phyloP scores from a whole-genome alignment of 2,797 vertebrate genomes.

The Zonotrichia albicollis region DNA sequence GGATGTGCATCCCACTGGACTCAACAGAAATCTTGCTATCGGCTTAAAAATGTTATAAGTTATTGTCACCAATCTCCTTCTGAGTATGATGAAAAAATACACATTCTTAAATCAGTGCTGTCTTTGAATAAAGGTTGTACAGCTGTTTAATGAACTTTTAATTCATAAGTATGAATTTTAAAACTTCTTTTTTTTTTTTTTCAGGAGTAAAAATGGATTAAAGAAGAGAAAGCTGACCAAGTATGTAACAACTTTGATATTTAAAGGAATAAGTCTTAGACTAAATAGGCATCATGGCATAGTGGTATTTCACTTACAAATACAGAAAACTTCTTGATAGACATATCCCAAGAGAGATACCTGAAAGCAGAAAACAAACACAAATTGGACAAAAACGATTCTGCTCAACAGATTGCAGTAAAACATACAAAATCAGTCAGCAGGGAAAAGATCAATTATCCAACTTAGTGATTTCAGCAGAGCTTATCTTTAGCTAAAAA shows the following conservation, averaged over 20 bases:
- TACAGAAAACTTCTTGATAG: background rate
- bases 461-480: conserved; percentile 19
- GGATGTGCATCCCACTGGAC: background rate
- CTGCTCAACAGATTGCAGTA: background rate
- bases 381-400: background rate
- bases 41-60: background rate
- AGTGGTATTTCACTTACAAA: background rate
- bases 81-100: background rate
- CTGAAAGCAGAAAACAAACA: background rate
- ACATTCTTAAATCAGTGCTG: background rate
- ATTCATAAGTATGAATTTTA: background rate
- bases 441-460: conserved; percentile 44
- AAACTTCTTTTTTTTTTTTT: background rate
- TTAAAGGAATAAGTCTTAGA: background rate
- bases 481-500: conserved; percentile 54
- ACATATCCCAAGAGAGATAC: background rate
- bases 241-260: conserved; percentile 75
- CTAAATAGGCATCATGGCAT: background rate
- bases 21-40: background rate
- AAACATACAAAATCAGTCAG: conserved; percentile 44
- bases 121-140: background rate
- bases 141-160: background rate
- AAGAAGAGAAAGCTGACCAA: conserved; percentile 97
- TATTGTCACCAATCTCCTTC: background rate
- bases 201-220: conserved; percentile 95